Evolutionary conservation across 2,113 vertebrate species (phyloP), one percentile per base, ranked within the genome.

Genomic region (Pithys albifrons): DNA sequence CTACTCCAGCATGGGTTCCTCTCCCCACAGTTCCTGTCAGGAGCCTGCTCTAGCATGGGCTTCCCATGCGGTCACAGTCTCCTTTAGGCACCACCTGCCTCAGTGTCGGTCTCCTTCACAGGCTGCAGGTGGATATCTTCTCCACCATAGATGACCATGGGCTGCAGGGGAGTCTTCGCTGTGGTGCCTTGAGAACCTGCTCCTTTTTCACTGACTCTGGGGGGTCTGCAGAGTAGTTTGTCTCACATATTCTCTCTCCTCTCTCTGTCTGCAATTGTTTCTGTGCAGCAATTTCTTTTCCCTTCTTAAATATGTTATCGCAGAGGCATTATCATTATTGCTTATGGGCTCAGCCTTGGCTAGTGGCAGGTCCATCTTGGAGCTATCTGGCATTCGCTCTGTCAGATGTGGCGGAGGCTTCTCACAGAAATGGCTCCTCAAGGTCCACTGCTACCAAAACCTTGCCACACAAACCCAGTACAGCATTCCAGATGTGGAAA

Each of bases 31-130:
- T 13, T 57, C 25, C 31, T 51, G 7, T 14, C 58, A 80, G 43
- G 9, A 73, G 3, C 20, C 51, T 73, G 31, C 31, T 73, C 51
- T 43, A 33, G 17, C 22, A 37, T 10, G 22, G 27, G 5, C 31
- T 73, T 73, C 18, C 43, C 22, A 43, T 10, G 31, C 5, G 6
- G 27, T 37, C 3, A 1, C 31, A 58, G 43, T 14, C 31, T 65
- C 31, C 52, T 58, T 43, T 23, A 45, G 37, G 27, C 9, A 43
- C 11, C 31, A 58, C 22, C 18, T 51, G 14, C 37, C 35, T 12
- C 69, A 73, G 25, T 13, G 9, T 0, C 0, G 9, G 20, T 31
- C 29, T 88, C 51, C 20, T 65, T 29, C 31, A 27, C 2, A 3
- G 35, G 31, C 31, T 37, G 31, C 51, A 43, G 43, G 43, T 31